Conservation (phyloP, 2,888 invertebrate species). For the Tetragnatha montana region DNA sequence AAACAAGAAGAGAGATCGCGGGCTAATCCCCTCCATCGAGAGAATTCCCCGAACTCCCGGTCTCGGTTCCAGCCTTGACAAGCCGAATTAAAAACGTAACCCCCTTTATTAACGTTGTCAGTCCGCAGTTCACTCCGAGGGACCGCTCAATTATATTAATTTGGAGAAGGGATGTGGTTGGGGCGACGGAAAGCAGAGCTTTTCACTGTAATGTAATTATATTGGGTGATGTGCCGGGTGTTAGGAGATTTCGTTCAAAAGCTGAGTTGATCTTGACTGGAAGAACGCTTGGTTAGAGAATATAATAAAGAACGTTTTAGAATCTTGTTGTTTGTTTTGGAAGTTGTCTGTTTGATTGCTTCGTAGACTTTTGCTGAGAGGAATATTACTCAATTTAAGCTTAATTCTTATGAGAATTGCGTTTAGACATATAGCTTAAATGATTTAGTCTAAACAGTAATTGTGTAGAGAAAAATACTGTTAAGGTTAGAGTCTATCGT, state of each 20-base stretch:
- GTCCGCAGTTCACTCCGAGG: not conserved
- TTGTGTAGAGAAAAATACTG: too few species aligned
- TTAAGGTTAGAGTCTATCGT: too few species aligned
- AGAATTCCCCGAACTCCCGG: not conserved
- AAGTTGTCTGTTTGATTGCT: too few species aligned
- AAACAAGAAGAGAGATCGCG: too few species aligned
- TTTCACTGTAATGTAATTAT: not conserved
- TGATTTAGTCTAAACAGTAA: too few species aligned
- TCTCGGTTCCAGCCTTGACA: not conserved
- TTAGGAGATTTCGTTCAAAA: not conserved
- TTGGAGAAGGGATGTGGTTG: not conserved
- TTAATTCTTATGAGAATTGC: too few species aligned
- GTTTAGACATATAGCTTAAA: too few species aligned
- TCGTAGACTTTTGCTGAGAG: too few species aligned
- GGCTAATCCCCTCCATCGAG: too few species aligned
- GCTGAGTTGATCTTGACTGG: not conserved
- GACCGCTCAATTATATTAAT: not conserved
- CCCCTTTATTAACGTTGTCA: not conserved
- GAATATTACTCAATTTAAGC: too few species aligned
- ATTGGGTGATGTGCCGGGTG: not conserved
- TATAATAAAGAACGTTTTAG: not conserved
- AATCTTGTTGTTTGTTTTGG: too few species aligned
- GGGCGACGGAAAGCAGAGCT: not conserved
- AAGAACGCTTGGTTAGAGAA: not conserved
- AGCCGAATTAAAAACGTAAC: not conserved